These are phyloP conservation scores for Agonopterix arenella DNA, from an alignment of 2,888 invertebrate species.

Conservation along the genomic window DNA sequence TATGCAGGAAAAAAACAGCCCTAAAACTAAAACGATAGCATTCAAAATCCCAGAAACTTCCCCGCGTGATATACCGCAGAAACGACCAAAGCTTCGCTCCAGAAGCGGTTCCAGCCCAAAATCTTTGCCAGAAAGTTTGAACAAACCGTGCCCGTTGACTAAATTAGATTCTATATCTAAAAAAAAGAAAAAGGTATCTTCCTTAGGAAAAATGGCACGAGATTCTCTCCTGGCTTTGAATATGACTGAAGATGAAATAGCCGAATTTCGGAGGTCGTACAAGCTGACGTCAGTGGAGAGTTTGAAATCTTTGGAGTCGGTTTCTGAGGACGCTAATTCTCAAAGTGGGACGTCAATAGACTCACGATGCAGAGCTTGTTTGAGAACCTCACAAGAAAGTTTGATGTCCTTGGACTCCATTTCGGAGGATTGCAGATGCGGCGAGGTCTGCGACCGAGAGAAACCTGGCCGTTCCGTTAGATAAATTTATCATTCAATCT, in stretches of 20 bases:
- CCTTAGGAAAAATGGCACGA: constrained; percentile 64
- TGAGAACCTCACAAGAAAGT: constrained; percentile 64
- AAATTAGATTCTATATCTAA: constrained; percentile 51
- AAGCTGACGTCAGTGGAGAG: constrained; percentile 66
- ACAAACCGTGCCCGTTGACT: constrained; percentile 50
- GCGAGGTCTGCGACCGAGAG: constrained; percentile 19
- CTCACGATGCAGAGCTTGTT: constrained; percentile 54
- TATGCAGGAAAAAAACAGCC: constrained; percentile 37
- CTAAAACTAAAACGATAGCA: constrained; percentile 53
- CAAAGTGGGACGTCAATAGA: constrained; percentile 64
- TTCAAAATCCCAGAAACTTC: constrained; percentile 63
- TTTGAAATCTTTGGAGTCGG: constrained; percentile 58
- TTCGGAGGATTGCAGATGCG: constrained; percentile 59
- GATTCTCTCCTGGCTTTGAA: constrained; percentile 65
- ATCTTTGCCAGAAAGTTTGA: constrained; percentile 62
- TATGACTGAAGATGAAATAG: constrained; percentile 68
- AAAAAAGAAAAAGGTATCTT: constrained; percentile 62
- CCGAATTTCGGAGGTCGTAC: constrained; percentile 59
- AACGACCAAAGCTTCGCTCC: constrained; percentile 44
- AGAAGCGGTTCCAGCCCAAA: constrained; percentile 65
- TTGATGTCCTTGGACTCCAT: constrained; percentile 67
- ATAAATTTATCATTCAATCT: constrained; percentile 23
- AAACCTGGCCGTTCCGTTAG: constrained; percentile 45
- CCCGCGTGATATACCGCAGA: constrained; percentile 62
- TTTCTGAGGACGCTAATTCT: constrained; percentile 64